Percentiles rank a stretch among this genome's conserved stretches.
These are phyloP conservation scores for Rotaria socialis DNA, from an alignment of 2,888 invertebrate genomes.

Conservation along the genomic window DNA sequence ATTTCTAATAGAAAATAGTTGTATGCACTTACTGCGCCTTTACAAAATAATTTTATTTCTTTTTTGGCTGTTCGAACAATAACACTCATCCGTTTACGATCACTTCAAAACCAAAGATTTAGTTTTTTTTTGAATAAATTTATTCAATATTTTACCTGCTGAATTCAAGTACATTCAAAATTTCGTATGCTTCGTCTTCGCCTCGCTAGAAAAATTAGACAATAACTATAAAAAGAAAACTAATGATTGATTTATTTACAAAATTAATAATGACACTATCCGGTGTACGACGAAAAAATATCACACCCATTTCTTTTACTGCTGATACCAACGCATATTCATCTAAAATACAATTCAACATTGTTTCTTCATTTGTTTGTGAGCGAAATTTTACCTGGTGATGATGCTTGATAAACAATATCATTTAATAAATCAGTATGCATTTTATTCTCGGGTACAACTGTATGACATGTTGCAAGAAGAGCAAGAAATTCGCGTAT, in stretches of 20 bases:
- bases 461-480: slow-evolving; percentile 76
- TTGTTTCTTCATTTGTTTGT: background rate
- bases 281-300: slow-evolving; percentile 85
- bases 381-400: slow-evolving; percentile 64
- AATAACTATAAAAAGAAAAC: background rate
- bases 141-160: slow-evolving; percentile 62
- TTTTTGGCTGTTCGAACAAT: slow-evolving; percentile 54
- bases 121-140: background rate
- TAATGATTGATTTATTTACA: slow-evolving; percentile 50
- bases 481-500: slow-evolving; percentile 44
- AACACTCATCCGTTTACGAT: slow-evolving; percentile 48
- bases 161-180: slow-evolving; percentile 88
- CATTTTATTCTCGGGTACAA: slow-evolving; percentile 58
- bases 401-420: slow-evolving; percentile 68
- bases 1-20: background rate
- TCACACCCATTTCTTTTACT: slow-evolving; percentile 78
- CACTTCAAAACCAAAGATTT: background rate
- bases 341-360: slow-evolving; percentile 64
- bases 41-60: slow-evolving; percentile 76
- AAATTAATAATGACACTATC: slow-evolving; percentile 72
- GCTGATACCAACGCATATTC: slow-evolving; percentile 91
- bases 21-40: slow-evolving; percentile 65
- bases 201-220: slow-evolving; percentile 63
- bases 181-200: slow-evolving; percentile 68
- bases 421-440: background rate